Evolutionary conservation across 2,797 vertebrate genomes (phyloP).

Genomic region (Labroides dimidiatus): DNA sequence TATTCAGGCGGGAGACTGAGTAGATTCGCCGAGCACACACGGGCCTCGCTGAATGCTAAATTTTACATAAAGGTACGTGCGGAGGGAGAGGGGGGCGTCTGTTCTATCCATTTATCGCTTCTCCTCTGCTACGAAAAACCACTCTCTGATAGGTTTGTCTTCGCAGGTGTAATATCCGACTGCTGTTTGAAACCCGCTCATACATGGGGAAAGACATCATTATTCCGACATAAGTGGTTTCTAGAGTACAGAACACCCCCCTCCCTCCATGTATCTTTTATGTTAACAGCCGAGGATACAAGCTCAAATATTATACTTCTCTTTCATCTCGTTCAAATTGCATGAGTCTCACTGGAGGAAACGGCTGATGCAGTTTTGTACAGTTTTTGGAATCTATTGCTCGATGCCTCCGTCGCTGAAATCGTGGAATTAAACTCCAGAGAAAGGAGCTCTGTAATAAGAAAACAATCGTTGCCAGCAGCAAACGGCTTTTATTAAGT

Average conservation of each 20-base stretch:
- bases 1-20: constrained; percentile 54
- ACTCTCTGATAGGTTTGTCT: constrained; percentile 8
- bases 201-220: constrained; percentile 37
- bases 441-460: constrained; percentile 45
- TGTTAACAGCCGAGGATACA: constrained; percentile 54
- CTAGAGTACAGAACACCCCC: not conserved
- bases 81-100: constrained; percentile 18
- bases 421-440: constrained; percentile 35
- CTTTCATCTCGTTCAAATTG: constrained; percentile 60
- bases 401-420: constrained; percentile 20
- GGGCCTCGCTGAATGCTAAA: constrained; percentile 61
- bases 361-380: constrained; percentile 40
- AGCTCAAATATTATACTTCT: constrained; percentile 47
- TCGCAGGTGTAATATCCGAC: constrained; percentile 41
- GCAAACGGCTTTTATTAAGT: constrained; percentile 48
- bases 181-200: constrained; percentile 18
- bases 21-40: constrained; percentile 48
- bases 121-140: constrained; percentile 22
- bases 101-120: constrained; percentile 47
- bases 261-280: constrained; percentile 54
- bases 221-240: constrained; percentile 53
- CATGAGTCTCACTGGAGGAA: constrained; percentile 47
- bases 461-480: constrained; percentile 45
- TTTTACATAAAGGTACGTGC: constrained; percentile 52
- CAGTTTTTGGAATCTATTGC: constrained; percentile 41